Evolutionary conservation across 1,140 invertebrate species (phyloP).

Genomic region (Wasmannia auropunctata): DNA sequence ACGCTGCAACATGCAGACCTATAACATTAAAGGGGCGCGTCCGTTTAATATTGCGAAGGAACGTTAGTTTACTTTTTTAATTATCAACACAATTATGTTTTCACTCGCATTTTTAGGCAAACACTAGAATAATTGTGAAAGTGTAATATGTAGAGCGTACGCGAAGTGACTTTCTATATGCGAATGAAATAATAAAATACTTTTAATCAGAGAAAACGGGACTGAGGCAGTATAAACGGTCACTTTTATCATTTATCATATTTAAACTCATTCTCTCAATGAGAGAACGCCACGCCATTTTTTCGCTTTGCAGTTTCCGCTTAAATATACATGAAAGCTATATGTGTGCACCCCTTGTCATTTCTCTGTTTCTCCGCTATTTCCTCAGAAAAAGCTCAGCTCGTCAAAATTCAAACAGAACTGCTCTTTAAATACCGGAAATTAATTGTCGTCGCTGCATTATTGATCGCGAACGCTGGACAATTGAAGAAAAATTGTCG

Average conservation of each 20-base stretch:
- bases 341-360: neutral
- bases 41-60: neutral
- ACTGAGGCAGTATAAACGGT: neutral
- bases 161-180: neutral
- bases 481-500: conserved; percentile 6
- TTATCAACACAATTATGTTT: neutral
- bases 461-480: neutral
- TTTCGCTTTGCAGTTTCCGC: neutral
- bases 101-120: neutral
- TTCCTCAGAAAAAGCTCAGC: neutral
- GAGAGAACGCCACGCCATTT: neutral
- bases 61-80: neutral
- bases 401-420: conserved; percentile 2
- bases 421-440: neutral
- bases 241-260: neutral
- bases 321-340: neutral
- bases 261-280: neutral
- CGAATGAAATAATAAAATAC: neutral
- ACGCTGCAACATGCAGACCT: conserved; percentile 5
- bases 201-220: neutral
- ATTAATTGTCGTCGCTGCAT: neutral
- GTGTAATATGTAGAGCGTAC: neutral
- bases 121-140: neutral
- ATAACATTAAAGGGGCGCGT: conserved; percentile 18
- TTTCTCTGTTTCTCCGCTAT: neutral